Evolutionary conservation across 2,113 vertebrate genomes (phyloP).

Genomic region (Neomonachus schauinslandi): DNA sequence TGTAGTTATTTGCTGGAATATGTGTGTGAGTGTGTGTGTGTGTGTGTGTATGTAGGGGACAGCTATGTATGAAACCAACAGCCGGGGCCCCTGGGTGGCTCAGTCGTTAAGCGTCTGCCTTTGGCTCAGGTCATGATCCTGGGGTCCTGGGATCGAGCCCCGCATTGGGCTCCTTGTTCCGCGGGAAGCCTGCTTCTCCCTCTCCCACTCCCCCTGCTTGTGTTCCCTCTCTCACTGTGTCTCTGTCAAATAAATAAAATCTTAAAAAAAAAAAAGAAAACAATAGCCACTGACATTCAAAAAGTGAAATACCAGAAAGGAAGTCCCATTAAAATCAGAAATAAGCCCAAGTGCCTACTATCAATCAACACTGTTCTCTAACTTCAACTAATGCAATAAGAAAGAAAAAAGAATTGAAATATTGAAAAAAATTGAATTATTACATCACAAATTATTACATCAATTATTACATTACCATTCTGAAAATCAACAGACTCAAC

Average conservation of each 20-base stretch:
- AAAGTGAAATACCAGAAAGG: neutral
- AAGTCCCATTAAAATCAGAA: constrained; percentile 30
- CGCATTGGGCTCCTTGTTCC: too few species aligned
- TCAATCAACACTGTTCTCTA: neutral
- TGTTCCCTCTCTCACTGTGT: too few species aligned
- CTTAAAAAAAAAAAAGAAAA: neutral
- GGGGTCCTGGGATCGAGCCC: too few species aligned
- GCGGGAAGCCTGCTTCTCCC: too few species aligned
- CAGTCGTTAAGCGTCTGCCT: too few species aligned
- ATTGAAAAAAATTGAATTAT: neutral
- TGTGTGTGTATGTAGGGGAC: neutral
- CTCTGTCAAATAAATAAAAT: too few species aligned
- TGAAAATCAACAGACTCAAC: constrained; percentile 2
- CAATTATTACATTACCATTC: neutral
- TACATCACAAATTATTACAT: neutral
- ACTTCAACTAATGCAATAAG: neutral
- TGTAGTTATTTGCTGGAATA: neutral
- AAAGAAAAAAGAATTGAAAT: constrained; percentile 25
- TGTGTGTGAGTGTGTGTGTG: neutral
- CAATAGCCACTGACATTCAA: neutral
- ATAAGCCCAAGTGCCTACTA: neutral
- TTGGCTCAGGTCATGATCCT: too few species aligned
- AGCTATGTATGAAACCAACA: neutral
- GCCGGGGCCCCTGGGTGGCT: neutral
- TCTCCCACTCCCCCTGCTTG: too few species aligned